A percentile compares a stretch with the other conserved stretches of the same genome.
These are phyloP conservation scores for Pachymerium ferrugineum DNA, from an alignment of 2,888 invertebrate species.

Conservation along the genomic window DNA sequence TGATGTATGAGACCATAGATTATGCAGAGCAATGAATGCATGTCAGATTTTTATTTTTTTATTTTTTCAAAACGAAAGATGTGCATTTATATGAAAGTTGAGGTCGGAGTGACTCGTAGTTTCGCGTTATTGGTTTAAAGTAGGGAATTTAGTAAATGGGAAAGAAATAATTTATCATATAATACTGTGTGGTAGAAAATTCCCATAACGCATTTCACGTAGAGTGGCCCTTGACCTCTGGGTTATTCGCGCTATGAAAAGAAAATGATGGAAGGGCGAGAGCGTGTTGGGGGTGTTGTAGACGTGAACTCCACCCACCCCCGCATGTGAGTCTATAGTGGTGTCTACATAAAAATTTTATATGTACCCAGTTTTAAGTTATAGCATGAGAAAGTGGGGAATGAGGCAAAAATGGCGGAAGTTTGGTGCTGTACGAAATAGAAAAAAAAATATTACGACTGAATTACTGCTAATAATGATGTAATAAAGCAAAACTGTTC, in stretches of 20 bases:
- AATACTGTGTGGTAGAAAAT: not conserved
- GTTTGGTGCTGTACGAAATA: too few relatives aligned
- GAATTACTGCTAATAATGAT: too few relatives aligned
- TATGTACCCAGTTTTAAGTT: not conserved
- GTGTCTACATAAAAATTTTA: not conserved
- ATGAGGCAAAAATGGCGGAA: not conserved
- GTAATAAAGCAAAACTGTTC: too few relatives aligned
- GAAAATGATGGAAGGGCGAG: slow-evolving; percentile 15
- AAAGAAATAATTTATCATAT: slow-evolving; percentile 17
- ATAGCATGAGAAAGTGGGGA: not conserved
- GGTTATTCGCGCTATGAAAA: slow-evolving; percentile 22
- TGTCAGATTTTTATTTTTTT: not conserved
- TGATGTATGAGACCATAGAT: slow-evolving; percentile 20
- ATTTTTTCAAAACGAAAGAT: not conserved
- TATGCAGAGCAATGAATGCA: slow-evolving; percentile 25
- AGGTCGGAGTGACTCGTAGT: not conserved
- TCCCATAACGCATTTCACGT: not conserved
- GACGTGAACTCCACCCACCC: slow-evolving; percentile 11
- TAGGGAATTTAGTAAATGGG: not conserved
- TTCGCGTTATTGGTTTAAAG: too few relatives aligned
- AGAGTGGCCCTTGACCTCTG: slow-evolving; percentile 5
- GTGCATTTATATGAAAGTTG: not conserved
- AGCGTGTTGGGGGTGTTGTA: not conserved
- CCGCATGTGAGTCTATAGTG: not conserved
- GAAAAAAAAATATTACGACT: too few relatives aligned